Conservation (phyloP, 2,888 invertebrate species). For the Drosophila austrosaltans region DNA sequence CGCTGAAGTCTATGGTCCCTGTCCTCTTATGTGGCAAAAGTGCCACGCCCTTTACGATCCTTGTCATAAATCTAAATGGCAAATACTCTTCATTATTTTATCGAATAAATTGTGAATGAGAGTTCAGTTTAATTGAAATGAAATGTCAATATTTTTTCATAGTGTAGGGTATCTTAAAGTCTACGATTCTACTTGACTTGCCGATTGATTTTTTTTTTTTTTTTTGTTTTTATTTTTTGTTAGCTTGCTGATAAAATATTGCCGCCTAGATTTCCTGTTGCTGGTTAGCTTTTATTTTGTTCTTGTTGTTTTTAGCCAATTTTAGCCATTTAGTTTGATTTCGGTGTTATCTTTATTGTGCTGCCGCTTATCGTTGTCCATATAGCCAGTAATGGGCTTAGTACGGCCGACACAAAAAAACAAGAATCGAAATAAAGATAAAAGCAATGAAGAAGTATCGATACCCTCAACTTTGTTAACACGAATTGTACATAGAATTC, state of each 20-base stretch:
- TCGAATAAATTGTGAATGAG: too few relatives aligned
- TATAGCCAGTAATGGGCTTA: slow-evolving; percentile 69
- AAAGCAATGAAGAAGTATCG: background rate
- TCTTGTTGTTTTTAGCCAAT: slow-evolving; percentile 60
- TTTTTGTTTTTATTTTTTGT: slow-evolving; percentile 23
- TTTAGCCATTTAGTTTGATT: slow-evolving; percentile 79
- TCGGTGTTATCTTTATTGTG: slow-evolving; percentile 74
- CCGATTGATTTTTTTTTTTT: slow-evolving; percentile 11
- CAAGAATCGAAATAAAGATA: slow-evolving; percentile 47
- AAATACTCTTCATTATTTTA: too few relatives aligned
- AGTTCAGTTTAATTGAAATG: background rate
- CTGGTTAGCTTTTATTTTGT: slow-evolving; percentile 49
- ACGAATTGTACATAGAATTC: too few relatives aligned
- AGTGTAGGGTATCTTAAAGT: background rate
- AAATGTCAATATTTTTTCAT: background rate
- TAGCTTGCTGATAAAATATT: slow-evolving; percentile 60
- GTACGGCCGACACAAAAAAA: slow-evolving; percentile 26
- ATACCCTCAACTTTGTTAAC: background rate
- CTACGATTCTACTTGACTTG: background rate
- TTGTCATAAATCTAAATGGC: too few relatives aligned
- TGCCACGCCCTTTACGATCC: too few relatives aligned
- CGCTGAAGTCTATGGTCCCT: too few relatives aligned
- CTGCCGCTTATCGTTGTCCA: slow-evolving; percentile 64
- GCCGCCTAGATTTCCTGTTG: slow-evolving; percentile 70
- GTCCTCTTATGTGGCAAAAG: too few relatives aligned